These are phyloP conservation scores for Subanguina moxae DNA, from an alignment of 1,140 invertebrate species.

Conservation along the genomic window DNA sequence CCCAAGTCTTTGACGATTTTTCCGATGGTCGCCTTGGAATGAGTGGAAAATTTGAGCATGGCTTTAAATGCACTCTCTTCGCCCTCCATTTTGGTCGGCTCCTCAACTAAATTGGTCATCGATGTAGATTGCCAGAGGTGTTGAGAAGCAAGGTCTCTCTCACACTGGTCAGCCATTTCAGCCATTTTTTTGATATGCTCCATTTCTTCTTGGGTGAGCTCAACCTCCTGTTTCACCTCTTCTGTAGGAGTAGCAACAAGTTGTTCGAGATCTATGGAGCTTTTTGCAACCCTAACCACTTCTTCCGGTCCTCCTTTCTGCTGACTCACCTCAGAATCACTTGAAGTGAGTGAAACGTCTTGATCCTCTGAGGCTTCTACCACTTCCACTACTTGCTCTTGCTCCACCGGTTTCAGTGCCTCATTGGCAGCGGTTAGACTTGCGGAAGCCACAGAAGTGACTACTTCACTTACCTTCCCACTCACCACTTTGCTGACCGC, in stretches of 20 bases:
- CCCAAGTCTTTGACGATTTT: too few species aligned
- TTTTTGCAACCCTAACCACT: too few species aligned
- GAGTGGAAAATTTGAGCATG: too few species aligned
- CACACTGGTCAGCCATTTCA: background rate
- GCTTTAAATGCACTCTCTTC: too few species aligned
- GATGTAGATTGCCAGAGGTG: too few species aligned
- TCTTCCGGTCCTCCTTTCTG: too few species aligned
- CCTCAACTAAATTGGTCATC: too few species aligned
- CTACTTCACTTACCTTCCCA: background rate
- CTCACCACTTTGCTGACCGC: background rate
- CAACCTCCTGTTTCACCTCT: background rate
- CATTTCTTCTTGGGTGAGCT: background rate
- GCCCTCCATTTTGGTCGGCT: too few species aligned
- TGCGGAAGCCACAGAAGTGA: background rate
- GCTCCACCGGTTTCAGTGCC: background rate
- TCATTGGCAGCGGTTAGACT: background rate
- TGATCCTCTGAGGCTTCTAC: background rate
- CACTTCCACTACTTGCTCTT: background rate
- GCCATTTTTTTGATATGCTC: conserved; percentile 3
- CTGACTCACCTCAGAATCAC: background rate
- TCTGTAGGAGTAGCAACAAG: too few species aligned
- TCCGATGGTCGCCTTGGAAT: too few species aligned
- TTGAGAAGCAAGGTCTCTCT: background rate
- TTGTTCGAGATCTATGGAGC: too few species aligned
- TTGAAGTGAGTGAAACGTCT: background rate